Evolutionary conservation across 2,888 invertebrate species (phyloP), one percentile per base, ranked within the genome.

Genomic region (Brachypalpus laphriformis): DNA sequence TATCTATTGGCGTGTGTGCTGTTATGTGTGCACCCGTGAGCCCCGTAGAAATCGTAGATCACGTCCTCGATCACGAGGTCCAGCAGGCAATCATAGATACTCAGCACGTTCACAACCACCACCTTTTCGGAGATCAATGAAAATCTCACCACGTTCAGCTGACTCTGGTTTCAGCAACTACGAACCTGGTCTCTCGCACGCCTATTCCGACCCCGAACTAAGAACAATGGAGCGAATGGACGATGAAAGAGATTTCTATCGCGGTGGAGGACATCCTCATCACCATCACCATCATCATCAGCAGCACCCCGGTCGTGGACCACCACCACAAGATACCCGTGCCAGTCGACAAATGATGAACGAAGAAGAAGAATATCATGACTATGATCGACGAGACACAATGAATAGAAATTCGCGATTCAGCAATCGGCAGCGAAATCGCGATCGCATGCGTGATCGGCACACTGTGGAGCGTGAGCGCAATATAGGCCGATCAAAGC

Each of bases 1-100:
- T 90, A 92, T 98, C n/a, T 98, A 98, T 90, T 98, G 98, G 98
- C 95, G 96, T 74, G 95, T 97, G 2, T 98, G 97, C 89, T 98
- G 98, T 90, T 98, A 96, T 92, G 94, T 97, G 57, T 98, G 98
- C 91, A 97, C 97, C 0, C 95, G 96, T 20, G 95, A 95, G 16
- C 96, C 97, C 0, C 94, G 93, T 88, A 94, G 93, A 59, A 87
- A 89, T 0, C 88, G 90, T 8, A 88, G 90, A 2, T 87, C 89
- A 6, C 82, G 90, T 0, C 88, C 88, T 25, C 87, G 91, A 40
- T 90, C 89, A 0, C 70, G 85, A 3, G 75, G 57, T 6, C 65
- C 80, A 3, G 70, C 88, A 37, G 88, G 89, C 0, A 78, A 77
- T 3, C 89, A 89, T 16, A 89, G 90, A 2, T 88, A 89, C 7